These are phyloP conservation scores for Eubasilissa regina DNA, from an alignment of 1,140 invertebrate genomes.

Conservation along the genomic window DNA sequence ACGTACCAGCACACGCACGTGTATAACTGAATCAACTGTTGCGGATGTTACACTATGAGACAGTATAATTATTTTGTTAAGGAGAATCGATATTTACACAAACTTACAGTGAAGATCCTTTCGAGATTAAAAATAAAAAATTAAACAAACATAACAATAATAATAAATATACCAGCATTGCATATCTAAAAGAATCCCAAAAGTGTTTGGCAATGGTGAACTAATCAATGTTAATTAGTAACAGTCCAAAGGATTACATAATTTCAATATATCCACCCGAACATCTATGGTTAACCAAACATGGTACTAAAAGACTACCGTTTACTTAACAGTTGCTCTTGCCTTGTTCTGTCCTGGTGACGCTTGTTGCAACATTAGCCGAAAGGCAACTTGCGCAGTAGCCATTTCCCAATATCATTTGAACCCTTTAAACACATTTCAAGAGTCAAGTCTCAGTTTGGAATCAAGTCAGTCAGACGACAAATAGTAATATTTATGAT, in stretches of 20 bases:
- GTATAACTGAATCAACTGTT: slow-evolving; percentile 6
- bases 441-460: not conserved
- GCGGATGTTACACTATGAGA: slow-evolving; percentile 3
- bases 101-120: not conserved
- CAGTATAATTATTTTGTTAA: slow-evolving; percentile 19
- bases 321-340: slow-evolving; percentile 1
- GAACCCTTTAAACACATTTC: slow-evolving; percentile 23
- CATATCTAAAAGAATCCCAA: slow-evolving; percentile 4
- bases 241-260: slow-evolving; percentile 1
- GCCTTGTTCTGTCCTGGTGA: not conserved
- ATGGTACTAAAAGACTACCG: slow-evolving; percentile 15
- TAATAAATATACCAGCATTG: slow-evolving; percentile 7
- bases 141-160: not conserved
- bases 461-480: no score
- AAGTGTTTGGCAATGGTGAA: not conserved
- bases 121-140: not conserved
- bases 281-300: slow-evolving; percentile 7
- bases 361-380: not conserved
- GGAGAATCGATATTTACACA: not conserved
- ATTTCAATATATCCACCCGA: slow-evolving; percentile 3
- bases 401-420: slow-evolving; percentile 8
- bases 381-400: not conserved
- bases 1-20: slow-evolving; percentile 6
- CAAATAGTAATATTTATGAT: not conserved
- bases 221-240: slow-evolving; percentile 1